Evolutionary conservation across 2,113 vertebrate species (phyloP).

Genomic region (Chaetops frenatus): DNA sequence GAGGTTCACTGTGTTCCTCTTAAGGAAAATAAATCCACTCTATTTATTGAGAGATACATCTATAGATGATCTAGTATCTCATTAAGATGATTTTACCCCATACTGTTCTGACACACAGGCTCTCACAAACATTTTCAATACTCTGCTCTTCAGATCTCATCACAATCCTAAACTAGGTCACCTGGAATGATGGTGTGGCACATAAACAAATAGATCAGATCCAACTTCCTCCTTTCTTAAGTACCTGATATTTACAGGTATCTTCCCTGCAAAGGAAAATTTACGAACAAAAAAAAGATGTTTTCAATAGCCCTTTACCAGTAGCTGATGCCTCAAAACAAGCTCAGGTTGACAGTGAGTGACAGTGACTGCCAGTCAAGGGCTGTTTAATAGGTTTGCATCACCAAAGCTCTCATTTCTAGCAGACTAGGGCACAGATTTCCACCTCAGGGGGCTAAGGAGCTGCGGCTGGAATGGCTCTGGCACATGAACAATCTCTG

Average conservation of each 20-base stretch:
- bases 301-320: not conserved
- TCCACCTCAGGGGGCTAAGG: not conserved
- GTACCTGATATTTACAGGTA: not conserved
- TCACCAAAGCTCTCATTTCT: not conserved
- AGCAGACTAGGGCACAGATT: not conserved
- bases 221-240: not conserved
- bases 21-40: not conserved
- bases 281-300: not conserved
- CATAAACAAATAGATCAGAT: not conserved
- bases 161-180: constrained; percentile 31
- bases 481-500: not conserved
- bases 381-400: not conserved
- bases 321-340: not conserved
- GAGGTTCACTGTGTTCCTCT: not conserved
- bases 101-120: not conserved
- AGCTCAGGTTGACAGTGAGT: not conserved
- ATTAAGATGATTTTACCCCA: constrained; percentile 28
- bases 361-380: not conserved
- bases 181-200: not conserved
- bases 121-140: constrained; percentile 35
- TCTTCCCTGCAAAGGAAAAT: not conserved
- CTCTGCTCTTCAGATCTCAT: constrained; percentile 37
- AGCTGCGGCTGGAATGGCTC: not conserved
- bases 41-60: not conserved
- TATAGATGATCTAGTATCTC: not conserved